Base-by-base conservation (phyloP, 2,888 invertebrate genomes). In the Biston betularia region DNA sequence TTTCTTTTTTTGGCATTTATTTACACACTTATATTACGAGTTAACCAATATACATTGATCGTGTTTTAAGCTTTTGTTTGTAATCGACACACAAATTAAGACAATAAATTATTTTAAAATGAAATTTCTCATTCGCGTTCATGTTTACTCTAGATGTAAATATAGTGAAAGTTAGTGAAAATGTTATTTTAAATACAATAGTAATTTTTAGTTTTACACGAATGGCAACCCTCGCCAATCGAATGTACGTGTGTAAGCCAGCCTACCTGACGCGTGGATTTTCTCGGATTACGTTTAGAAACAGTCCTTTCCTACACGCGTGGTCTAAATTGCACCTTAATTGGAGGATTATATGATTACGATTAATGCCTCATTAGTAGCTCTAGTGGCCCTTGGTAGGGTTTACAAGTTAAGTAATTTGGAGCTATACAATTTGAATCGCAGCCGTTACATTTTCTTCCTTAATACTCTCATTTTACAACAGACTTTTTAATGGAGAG, bases 301-400 rank as follows among this genome's bases (percentile, higher is more conserved):
- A 56, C 49, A 59, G 55, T 56, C 52, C 55, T 52, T 45, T 55
- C 64, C 44, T 65, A 64, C n/a, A 45, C 65, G 35, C 50, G 54
- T 64, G 66, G 58, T 63, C 69, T 65, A 68, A 74, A 75, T 69
- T 73, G 63, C 59, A 56, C 69, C 64, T 70, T 75, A 74, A 75
- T 73, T 75, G 68, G 53, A 49, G 72, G 69, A 73, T 73, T 73
- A 72, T 65, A 63, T 46, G 70, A 72, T 70, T 57, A 57, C 65
- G 63, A 70, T 70, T 70, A 74, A 71, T 68, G 65, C 58, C 63
- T 69, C 60, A 71, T 75, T 72, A 73, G 63, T 63, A 71, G 63
- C 60, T 65, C 54, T 38, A 66, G 62, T 66, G 52, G 52, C 46
- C 65, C 53, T 66, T 53, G 38, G 11, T 34, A 59, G 10, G 40